Evolutionary conservation across 2,888 invertebrate genomes (phyloP).

Genomic region (Mesochorus sp.): DNA sequence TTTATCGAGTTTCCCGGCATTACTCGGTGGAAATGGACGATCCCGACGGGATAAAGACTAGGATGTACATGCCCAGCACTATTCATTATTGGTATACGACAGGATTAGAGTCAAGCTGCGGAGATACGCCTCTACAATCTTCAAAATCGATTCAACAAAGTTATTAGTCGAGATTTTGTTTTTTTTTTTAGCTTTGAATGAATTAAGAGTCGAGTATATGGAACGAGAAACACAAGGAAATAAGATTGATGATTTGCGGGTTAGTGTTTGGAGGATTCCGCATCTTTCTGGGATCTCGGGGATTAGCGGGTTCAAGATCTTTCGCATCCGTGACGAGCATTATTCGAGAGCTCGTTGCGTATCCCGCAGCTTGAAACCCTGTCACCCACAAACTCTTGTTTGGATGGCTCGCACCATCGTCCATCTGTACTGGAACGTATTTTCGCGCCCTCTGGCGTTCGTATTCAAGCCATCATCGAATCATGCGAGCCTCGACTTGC

Average conservation of each 20-base stretch:
- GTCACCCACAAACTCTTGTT: conserved; percentile 14
- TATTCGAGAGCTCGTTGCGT: conserved; percentile 10
- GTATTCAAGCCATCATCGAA: conserved; percentile 20
- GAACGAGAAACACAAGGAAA: background rate
- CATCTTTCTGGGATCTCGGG: background rate
- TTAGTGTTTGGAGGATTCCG: conserved; percentile 37
- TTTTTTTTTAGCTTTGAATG: background rate
- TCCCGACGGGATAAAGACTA: conserved; percentile 14
- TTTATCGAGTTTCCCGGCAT: conserved; percentile 35
- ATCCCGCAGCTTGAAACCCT: conserved; percentile 25
- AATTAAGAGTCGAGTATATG: background rate
- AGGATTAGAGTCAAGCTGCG: conserved; percentile 1
- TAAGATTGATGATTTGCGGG: conserved; percentile 36
- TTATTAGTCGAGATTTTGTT: no score
- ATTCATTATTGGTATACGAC: conserved; percentile 30
- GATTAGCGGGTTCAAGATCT: conserved; percentile 7
- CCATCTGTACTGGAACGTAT: no score
- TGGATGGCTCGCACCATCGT: no score
- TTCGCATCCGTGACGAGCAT: conserved; percentile 22
- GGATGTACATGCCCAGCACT: conserved; percentile 18
- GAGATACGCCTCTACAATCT: conserved; percentile 15
- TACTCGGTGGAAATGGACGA: conserved; percentile 41
- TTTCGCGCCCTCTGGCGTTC: background rate
- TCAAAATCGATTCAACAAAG: conserved; percentile 25
- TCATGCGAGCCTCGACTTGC: conserved; percentile 33